Evolutionary conservation across 2,797 vertebrate genomes (phyloP), one percentile per base, ranked within the genome.

Genomic region (Microhierax caerulescens): DNA sequence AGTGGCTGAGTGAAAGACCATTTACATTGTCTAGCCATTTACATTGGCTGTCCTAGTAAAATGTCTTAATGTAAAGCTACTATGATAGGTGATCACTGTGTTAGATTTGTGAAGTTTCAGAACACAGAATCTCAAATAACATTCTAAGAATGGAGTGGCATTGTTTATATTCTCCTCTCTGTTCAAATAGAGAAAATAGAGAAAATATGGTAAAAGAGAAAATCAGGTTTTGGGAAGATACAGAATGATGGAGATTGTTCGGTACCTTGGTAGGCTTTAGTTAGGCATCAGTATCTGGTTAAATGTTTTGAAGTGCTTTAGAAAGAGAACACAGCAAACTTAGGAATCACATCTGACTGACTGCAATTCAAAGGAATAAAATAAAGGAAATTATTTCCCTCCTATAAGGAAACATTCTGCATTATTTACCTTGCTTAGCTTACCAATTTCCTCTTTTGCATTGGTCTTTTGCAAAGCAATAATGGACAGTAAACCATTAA

Each of bases 321-420:
- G 65, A 78, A 78, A 88, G 95, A 91, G 30, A 69, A 81, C 85
- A 84, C 8, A 78, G 72, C 7, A 53, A 88, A 67, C 67, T 88
- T 63, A 95, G 70, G 95, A 96, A 95, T 84, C 65, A 51, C 61
- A 94, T 94, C 90, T 90, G 14, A 73, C 61, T 76, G 75, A 61
- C 45, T 90, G 82, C 69, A 96, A 85, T 88, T 86, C 45, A 70
- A 76, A 91, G 68, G 96, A 95, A 96, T 88, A 88, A 74, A 96
- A 96, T 96, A 85, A 93, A 88, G 51, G 61, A 56, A 91, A 88
- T 93, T 92, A 90, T 70, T 60, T 74, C 37, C 87, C 37, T 77
- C 68, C 73, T 81, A 32, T 67, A 93, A 79, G 32, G 19, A 73
- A 90, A 73, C 28, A 79, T 84, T 90, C 74, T 76, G 61, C 56